Base-by-base conservation (phyloP, 2,888 invertebrate species). In the Diachrysia chrysitis region DNA sequence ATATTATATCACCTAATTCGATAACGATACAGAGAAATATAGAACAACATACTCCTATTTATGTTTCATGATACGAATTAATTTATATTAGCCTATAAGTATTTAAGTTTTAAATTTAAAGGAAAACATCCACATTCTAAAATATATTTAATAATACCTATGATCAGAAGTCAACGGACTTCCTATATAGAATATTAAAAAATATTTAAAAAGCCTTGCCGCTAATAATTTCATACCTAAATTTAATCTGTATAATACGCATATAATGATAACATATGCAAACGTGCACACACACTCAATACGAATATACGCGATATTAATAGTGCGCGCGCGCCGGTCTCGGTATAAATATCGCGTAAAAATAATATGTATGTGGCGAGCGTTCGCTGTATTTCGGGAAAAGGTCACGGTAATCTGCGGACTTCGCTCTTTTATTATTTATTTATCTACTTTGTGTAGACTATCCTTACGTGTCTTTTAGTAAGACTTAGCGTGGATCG, bases 351-450 rank as follows among this genome's bases (percentile, higher is more conserved):
- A 90, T 83, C 84, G 81, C 69, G 78, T 92, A 90, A 89, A 89
- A 90, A 89, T 88, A 88, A 88, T 87, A 84, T 83, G 83, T 85
- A 85, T 79, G 78, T 82, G 86, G 84, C 84, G 83, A 81, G 81
- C 74, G 80, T 78, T 74, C 83, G 86, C 82, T 86, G 84, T 87
- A 87, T 88, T 87, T 85, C 78, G 84, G 84, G 88, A 87, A 91
- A 94, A 94, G 94, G 94, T 93, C 94, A 93, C 89, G 92, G 93
- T 83, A 86, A 90, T 85, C 77, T 71, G 68, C 78, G 81, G 73
- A 59, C 70, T 74, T 76, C 68, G 71, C 77, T 74, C 72, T 65
- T 73, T 73, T 67, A 77, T 71, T 66, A 74, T 71, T 23, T 46
- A 53, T 53, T 56, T 60, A 63, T 69, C 62, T 58, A 56, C 21